Base-by-base conservation (phyloP, 2,113 vertebrate genomes). In the Oncorhynchus mykiss region DNA sequence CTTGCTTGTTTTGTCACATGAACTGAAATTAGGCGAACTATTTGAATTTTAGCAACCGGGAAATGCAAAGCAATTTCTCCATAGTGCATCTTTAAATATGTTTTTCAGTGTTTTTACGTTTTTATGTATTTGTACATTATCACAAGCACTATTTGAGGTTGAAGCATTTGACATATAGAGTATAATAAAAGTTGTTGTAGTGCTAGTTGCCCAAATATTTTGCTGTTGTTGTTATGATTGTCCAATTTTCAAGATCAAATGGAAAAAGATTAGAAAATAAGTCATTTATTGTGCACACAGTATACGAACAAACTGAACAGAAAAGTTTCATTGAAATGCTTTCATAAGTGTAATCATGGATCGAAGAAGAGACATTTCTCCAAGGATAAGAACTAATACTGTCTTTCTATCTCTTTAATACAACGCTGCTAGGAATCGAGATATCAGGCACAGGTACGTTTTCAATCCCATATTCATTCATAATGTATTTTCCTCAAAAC, bases 401-500 rank as follows among this genome's bases (percentile, higher is more conserved):
- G 81, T 48, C 80, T 91, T 88, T 65, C 71, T 91, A 81, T 91
- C 14, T 78, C 77, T 80, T 88, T 87, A 86, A 86, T 70, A 76
- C 75, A 84, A 84, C 2, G n/a, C 77, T 77, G 84, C 82, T 93
- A 99, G 98, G 92, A 99, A 99, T 87, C 95, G 97, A 92, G 98
- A 99, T 88, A 97, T 96, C 81, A 95, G 98, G 86, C 98, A 99
- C 93, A 99, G 97, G 98, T 99, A 93, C 93, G 96, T 90, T 82
- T 6, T 81, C 12, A 54, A 54, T 54, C 5, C 51, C 51, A 14
- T 54, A 54, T 18, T 54, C 51, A 54, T 16, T 18, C 51, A 54
- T 54, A 29, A 7, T 67, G 29, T 20, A 45, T 31, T 34, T 68
- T 3, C 48, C 22, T 51, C 4, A 34, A 45, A 31, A 24, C 25